Conservation (phyloP, 2,888 invertebrate species). For the Loripinus fragilis region DNA sequence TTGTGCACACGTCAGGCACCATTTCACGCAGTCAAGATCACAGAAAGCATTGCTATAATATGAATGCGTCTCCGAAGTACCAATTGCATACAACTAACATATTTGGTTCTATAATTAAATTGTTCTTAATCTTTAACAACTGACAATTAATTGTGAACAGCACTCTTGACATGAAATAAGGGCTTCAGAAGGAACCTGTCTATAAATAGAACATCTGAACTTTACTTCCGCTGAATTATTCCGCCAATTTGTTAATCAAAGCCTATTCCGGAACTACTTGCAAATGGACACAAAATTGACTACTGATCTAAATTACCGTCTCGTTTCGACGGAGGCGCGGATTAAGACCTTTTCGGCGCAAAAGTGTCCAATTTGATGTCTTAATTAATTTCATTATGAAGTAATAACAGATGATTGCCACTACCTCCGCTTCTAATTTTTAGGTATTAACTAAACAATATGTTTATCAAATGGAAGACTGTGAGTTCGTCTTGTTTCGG, state of each 20-base stretch:
- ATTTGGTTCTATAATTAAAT: constrained; percentile 7
- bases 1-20: no score
- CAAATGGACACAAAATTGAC: constrained; percentile 32
- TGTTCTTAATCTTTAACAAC: constrained; percentile 12
- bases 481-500: no score
- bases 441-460: constrained; percentile 2
- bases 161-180: not conserved
- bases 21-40: no score
- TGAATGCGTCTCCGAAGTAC: no score
- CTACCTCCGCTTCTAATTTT: constrained; percentile 32
- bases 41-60: no score
- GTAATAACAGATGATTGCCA: constrained; percentile 56
- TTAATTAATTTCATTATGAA: constrained; percentile 62
- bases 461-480: constrained; percentile 16
- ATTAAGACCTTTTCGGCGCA: constrained; percentile 27
- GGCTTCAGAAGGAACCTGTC: not conserved
- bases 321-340: constrained; percentile 19
- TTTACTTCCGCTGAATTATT: constrained; percentile 40
- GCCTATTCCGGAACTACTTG: constrained; percentile 42
- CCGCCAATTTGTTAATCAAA: constrained; percentile 36
- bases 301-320: constrained; percentile 16
- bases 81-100: not conserved
- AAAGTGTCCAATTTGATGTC: constrained; percentile 28
- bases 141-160: not conserved
- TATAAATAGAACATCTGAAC: constrained; percentile 28